Percentiles rank a stretch among this genome's conserved stretches.
phyloP scores from a whole-genome alignment of 2,113 vertebrate species.

The Anhinga anhinga region DNA sequence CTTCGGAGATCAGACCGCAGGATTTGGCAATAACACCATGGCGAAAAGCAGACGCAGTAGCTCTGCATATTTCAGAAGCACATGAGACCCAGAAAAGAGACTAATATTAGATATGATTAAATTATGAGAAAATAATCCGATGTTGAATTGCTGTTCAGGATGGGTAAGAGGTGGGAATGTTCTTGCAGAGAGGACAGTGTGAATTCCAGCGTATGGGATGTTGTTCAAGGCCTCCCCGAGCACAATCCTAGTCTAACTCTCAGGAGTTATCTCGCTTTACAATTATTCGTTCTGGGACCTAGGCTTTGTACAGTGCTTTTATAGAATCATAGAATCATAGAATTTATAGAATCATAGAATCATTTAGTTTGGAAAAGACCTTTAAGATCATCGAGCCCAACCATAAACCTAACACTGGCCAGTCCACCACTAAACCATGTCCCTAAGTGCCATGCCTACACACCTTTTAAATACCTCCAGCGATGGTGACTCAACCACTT shows the following conservation, averaged over 20 bases:
- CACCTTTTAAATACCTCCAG: neutral
- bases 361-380: neutral
- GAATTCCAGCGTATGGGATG: neutral
- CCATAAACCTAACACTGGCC: neutral
- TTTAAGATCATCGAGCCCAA: neutral
- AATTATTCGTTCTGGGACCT: neutral
- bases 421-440: neutral
- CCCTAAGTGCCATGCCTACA: neutral
- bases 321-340: neutral
- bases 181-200: neutral
- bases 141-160: neutral
- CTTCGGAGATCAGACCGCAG: neutral
- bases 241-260: neutral
- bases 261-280: neutral
- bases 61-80: neutral
- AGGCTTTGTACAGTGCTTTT: neutral
- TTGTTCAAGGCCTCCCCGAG: neutral
- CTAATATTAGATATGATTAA: neutral
- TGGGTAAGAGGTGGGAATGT: neutral
- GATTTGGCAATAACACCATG: neutral
- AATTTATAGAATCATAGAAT: neutral
- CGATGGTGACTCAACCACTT: neutral
- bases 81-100: neutral
- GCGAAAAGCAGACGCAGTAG: neutral
- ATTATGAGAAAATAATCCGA: neutral